Evolutionary conservation across 2,888 invertebrate genomes (phyloP).

Genomic region (Eurytoma adleriae): DNA sequence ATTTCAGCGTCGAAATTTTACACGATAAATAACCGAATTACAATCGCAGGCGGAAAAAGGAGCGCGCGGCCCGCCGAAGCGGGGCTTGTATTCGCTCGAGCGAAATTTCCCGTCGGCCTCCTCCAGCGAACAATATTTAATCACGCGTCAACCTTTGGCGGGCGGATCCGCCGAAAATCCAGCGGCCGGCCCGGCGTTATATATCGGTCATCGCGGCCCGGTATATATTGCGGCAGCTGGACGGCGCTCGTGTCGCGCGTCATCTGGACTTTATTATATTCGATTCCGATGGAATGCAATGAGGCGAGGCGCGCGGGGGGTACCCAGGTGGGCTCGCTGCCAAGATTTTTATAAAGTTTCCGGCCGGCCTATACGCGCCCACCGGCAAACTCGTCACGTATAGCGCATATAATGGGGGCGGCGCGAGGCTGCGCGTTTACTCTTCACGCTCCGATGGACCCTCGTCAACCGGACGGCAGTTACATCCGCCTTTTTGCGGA

Average conservation of each 20-base stretch:
- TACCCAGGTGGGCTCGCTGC: slow-evolving; percentile 19
- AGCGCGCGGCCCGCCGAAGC: too few relatives aligned
- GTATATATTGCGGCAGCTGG: slow-evolving; percentile 31
- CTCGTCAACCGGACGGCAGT: slow-evolving; percentile 21
- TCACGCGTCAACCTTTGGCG: background rate
- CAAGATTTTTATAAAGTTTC: slow-evolving; percentile 51
- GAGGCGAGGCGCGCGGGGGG: slow-evolving; percentile 9
- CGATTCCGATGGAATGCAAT: slow-evolving; percentile 51
- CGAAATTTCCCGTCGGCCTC: background rate
- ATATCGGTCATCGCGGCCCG: background rate
- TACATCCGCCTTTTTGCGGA: background rate
- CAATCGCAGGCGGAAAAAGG: too few relatives aligned
- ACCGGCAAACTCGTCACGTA: slow-evolving; percentile 46
- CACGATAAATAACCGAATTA: too few relatives aligned
- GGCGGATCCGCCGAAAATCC: background rate
- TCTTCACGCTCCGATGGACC: slow-evolving; percentile 42
- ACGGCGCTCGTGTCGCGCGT: slow-evolving; percentile 23
- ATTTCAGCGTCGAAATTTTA: too few relatives aligned
- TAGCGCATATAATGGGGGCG: slow-evolving; percentile 27
- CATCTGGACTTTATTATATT: slow-evolving; percentile 57
- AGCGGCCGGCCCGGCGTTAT: background rate
- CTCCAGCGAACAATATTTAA: background rate
- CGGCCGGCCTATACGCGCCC: background rate
- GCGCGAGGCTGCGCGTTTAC: slow-evolving; percentile 30
- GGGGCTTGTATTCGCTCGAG: too few relatives aligned